Conservation (phyloP, 2,113 vertebrate species). For the Emydocephalus ijimae region DNA sequence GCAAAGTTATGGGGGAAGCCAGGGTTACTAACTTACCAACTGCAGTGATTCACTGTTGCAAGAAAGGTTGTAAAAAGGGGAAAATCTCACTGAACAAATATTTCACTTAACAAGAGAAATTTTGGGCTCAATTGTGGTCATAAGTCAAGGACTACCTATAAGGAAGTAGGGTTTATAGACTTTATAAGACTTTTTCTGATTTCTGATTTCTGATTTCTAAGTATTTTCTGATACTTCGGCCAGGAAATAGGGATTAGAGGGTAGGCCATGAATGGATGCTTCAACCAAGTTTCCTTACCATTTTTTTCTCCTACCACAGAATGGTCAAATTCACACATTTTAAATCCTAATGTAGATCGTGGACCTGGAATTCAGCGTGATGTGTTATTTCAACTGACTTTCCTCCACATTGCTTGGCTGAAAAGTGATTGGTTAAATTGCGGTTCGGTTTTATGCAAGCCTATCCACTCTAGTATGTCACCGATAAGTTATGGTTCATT, state of each 20-base stretch:
- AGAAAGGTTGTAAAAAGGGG: background rate
- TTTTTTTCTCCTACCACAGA: background rate
- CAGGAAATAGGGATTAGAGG: background rate
- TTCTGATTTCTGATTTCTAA: too few relatives aligned
- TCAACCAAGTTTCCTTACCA: background rate
- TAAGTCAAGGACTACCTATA: background rate
- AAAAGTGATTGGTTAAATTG: background rate
- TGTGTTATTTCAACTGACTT: background rate
- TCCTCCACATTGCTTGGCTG: background rate
- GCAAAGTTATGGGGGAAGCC: background rate
- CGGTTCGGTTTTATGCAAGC: background rate
- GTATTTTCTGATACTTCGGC: too few relatives aligned
- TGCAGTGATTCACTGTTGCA: background rate
- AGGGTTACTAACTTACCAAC: too few relatives aligned
- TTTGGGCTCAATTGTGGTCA: background rate
- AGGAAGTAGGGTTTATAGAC: background rate
- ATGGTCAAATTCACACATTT: background rate
- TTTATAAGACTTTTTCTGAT: background rate
- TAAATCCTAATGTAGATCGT: background rate
- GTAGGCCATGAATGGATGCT: background rate
- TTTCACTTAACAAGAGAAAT: background rate
- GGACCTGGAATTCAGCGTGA: background rate
- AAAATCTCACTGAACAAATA: background rate
- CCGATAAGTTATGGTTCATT: background rate
- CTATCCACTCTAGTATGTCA: background rate